A percentile compares a stretch with the other conserved stretches of the same genome.
phyloP scores from a whole-genome alignment of 2,888 invertebrate genomes.

The Cantharis lateralis region DNA sequence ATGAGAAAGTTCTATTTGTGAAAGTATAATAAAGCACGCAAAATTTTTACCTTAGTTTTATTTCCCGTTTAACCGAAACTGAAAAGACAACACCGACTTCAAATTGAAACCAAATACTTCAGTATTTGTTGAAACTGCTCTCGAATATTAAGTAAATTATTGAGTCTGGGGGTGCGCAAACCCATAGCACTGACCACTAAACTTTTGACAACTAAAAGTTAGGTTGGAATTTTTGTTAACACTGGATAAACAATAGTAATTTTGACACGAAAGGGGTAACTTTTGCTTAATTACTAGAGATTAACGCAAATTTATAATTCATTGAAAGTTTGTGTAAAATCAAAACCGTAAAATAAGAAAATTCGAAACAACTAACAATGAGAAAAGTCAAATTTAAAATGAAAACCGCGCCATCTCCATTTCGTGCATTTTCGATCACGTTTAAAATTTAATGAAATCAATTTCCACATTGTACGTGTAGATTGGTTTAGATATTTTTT shows the following conservation, averaged over 20 bases:
- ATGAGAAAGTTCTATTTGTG: constrained; percentile 30
- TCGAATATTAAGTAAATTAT: too few species aligned
- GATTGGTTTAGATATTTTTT: background rate
- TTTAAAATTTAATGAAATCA: background rate
- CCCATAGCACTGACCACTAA: too few species aligned
- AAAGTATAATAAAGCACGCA: constrained; percentile 23
- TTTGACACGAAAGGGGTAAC: background rate
- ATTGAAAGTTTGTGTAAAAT: background rate
- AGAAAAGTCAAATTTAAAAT: background rate
- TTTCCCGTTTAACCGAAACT: background rate
- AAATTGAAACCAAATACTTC: too few species aligned
- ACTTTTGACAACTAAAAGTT: background rate
- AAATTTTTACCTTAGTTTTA: background rate
- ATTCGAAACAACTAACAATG: background rate
- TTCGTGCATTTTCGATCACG: background rate
- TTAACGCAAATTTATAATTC: background rate
- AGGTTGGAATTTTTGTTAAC: background rate
- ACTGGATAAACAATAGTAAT: background rate
- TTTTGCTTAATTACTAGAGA: background rate
- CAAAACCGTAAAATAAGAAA: background rate
- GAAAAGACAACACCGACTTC: too few species aligned
- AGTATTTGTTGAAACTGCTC: too few species aligned
- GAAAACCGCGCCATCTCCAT: background rate
- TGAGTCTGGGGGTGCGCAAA: too few species aligned
- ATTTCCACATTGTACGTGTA: background rate